A percentile compares a stretch with the other conserved stretches of the same genome.
phyloP scores from a whole-genome alignment of 2,888 invertebrate genomes.

The Hipparchia sbordonii region DNA sequence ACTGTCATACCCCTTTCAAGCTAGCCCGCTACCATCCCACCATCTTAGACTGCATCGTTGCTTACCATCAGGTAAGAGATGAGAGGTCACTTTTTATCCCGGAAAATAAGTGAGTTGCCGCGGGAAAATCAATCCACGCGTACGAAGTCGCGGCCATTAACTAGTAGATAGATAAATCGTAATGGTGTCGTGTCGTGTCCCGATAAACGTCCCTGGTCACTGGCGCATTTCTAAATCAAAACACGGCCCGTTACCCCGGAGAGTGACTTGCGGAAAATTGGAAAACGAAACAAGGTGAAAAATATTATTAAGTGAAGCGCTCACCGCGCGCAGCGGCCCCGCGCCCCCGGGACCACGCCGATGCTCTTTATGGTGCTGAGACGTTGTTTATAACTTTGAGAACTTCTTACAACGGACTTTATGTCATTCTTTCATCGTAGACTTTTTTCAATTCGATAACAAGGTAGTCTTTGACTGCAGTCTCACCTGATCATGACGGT shows the following conservation, averaged over 20 bases:
- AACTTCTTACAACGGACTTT: not conserved
- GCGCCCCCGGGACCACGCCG: slow-evolving; percentile 31
- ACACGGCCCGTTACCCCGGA: slow-evolving; percentile 79
- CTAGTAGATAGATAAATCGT: slow-evolving; percentile 22
- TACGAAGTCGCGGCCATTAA: too few relatives aligned
- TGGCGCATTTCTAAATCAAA: slow-evolving; percentile 76
- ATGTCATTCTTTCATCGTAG: not conserved
- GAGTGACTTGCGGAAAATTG: slow-evolving; percentile 83
- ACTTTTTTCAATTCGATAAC: not conserved
- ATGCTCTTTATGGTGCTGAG: slow-evolving; percentile 22
- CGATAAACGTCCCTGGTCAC: slow-evolving; percentile 46
- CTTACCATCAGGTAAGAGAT: too few relatives aligned
- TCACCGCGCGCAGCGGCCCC: slow-evolving; percentile 46
- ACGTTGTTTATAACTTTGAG: slow-evolving; percentile 14
- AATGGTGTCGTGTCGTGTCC: slow-evolving; percentile 48
- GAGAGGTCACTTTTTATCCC: too few relatives aligned
- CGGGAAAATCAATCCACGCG: too few relatives aligned
- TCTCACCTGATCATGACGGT: too few relatives aligned
- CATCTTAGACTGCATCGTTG: too few relatives aligned
- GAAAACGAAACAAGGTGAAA: slow-evolving; percentile 83
- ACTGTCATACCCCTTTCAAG: too few relatives aligned
- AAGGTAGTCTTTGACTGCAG: too few relatives aligned
- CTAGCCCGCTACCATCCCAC: too few relatives aligned
- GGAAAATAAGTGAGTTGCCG: too few relatives aligned
- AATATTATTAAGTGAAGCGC: slow-evolving; percentile 80